These are phyloP conservation scores for Hyppa rectilinea DNA, from an alignment of 2,888 invertebrate genomes.

Conservation along the genomic window DNA sequence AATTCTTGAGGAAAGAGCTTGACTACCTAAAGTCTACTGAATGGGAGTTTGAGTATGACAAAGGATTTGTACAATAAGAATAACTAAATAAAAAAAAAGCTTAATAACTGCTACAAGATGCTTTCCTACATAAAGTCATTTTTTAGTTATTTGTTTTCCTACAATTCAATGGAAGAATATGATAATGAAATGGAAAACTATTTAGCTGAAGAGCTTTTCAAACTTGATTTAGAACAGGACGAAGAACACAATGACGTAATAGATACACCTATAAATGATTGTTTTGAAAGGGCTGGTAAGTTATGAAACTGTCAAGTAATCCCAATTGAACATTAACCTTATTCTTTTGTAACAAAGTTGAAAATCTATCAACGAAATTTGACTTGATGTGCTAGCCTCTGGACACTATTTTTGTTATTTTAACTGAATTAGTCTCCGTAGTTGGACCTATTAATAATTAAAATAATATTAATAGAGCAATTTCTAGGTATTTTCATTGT, in stretches of 20 bases:
- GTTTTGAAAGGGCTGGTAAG: conserved; percentile 84
- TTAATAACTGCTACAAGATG: conserved; percentile 74
- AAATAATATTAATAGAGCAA: not conserved
- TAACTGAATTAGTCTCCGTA: not conserved
- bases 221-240: conserved; percentile 77
- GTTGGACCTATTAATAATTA: not conserved
- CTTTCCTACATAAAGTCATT: conserved; percentile 83
- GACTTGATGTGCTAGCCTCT: too few relatives aligned
- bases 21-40: conserved; percentile 95
- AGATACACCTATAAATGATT: conserved; percentile 57
- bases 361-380: too few relatives aligned
- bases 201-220: conserved; percentile 82
- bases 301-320: too few relatives aligned
- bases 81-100: conserved; percentile 22
- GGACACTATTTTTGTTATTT: too few relatives aligned
- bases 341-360: too few relatives aligned
- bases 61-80: conserved; percentile 91
- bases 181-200: conserved; percentile 76
- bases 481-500: not conserved
- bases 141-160: conserved; percentile 79
- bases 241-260: conserved; percentile 53
- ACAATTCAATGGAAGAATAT: conserved; percentile 66
- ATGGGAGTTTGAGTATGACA: conserved; percentile 95
- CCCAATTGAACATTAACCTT: too few relatives aligned
- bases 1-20: conserved; percentile 93